A percentile compares a stretch with the other conserved stretches of the same genome.
Evolutionary conservation across 1,140 invertebrate genomes (phyloP).

Genomic region (Achatina immaculata): DNA sequence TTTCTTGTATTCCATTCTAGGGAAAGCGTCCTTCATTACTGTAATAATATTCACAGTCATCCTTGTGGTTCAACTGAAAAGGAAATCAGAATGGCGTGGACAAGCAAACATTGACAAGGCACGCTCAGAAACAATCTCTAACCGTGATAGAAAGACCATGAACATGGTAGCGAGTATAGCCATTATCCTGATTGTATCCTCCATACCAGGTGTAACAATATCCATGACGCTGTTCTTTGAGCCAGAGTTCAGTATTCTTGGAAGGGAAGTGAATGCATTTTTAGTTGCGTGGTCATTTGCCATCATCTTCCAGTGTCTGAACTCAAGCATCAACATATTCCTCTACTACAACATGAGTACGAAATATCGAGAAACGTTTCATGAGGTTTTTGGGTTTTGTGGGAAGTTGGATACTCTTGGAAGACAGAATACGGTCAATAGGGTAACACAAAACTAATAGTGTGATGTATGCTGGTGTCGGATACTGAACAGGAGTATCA

Average conservation of each 20-base stretch:
- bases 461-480: no score
- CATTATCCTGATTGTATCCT: neutral
- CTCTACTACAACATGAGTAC: slow-evolving; percentile 10
- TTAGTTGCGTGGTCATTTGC: neutral
- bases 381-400: no score
- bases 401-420: neutral
- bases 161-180: neutral
- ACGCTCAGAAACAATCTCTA: neutral
- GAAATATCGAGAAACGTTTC: neutral
- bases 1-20: neutral
- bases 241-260: neutral
- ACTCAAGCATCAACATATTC: slow-evolving; percentile 10
- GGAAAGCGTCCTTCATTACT: neutral
- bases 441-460: no score
- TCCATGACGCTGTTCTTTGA: neutral
- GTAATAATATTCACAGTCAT: neutral
- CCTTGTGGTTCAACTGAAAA: no score
- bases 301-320: neutral
- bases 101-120: neutral
- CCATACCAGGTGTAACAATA: neutral
- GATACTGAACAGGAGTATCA: no score
- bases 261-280: neutral
- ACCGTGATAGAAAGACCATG: neutral
- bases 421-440: no score
- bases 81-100: no score